These are phyloP conservation scores for Andrena cerasifolii DNA, from an alignment of 1,140 invertebrate genomes.

Conservation along the genomic window DNA sequence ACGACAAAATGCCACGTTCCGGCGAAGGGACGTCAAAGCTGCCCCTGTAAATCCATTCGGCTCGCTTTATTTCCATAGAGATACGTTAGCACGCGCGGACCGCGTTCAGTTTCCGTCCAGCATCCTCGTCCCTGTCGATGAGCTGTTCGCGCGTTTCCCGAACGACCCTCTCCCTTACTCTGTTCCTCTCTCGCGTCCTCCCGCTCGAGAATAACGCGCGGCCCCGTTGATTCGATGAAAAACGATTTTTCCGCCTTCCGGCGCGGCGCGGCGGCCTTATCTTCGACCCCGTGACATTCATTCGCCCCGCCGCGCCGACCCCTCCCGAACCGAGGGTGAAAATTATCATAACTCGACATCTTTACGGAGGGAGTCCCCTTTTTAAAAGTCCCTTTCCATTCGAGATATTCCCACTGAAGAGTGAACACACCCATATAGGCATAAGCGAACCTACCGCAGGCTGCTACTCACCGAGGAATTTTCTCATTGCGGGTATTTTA, in stretches of 20 bases:
- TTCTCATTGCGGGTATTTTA: too few species aligned
- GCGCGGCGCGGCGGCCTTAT: neutral
- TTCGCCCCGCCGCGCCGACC: neutral
- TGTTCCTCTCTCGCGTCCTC: neutral
- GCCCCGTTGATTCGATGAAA: slow-evolving; percentile 12
- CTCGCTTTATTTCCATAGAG: slow-evolving; percentile 43
- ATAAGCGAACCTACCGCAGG: neutral
- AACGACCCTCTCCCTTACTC: neutral
- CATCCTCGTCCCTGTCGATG: neutral
- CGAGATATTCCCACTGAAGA: slow-evolving; percentile 47
- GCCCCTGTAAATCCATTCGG: slow-evolving; percentile 36
- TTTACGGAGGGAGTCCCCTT: slow-evolving; percentile 15
- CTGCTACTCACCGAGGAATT: too few species aligned
- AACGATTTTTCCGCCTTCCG: neutral
- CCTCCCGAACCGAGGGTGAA: neutral
- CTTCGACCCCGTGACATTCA: neutral
- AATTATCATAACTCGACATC: slow-evolving; percentile 57
- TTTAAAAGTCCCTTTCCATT: slow-evolving; percentile 30
- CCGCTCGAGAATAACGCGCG: neutral
- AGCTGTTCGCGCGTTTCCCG: neutral
- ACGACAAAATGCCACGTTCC: slow-evolving; percentile 38
- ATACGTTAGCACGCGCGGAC: slow-evolving; percentile 16
- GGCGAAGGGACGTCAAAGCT: slow-evolving; percentile 51
- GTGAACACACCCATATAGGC: neutral
- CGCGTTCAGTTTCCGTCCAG: neutral